Conservation (phyloP, 2,113 vertebrate species). For the Origma solitaria region DNA sequence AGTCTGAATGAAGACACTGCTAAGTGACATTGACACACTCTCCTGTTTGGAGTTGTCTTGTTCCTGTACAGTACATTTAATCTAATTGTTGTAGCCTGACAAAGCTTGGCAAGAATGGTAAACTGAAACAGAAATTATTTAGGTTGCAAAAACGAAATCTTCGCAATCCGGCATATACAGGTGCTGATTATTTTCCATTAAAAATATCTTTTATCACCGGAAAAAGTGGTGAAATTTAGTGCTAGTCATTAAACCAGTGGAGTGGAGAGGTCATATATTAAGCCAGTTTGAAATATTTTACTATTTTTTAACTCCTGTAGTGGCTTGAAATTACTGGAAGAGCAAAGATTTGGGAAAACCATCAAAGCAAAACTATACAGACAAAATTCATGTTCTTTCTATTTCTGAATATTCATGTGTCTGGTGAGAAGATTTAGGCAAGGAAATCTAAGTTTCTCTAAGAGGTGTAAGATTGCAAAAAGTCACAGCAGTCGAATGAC, state of each 20-base stretch:
- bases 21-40: background rate
- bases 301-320: background rate
- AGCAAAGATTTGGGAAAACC: background rate
- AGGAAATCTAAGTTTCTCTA: background rate
- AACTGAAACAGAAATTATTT: background rate
- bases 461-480: background rate
- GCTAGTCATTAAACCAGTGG: background rate
- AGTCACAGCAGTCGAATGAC: background rate
- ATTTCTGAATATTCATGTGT: background rate
- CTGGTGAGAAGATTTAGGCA: background rate
- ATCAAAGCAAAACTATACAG: background rate
- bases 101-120: background rate
- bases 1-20: background rate
- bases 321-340: background rate
- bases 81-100: background rate
- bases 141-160: background rate
- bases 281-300: background rate
- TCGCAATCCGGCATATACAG: background rate
- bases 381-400: background rate
- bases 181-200: background rate
- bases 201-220: background rate
- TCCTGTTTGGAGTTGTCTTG: constrained; percentile 11
- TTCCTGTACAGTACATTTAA: background rate
- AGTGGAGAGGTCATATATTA: background rate
- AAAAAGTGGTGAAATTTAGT: background rate